A percentile compares a stretch with the other conserved stretches of the same genome.
These are phyloP conservation scores for Sturnira hondurensis DNA, from an alignment of 2,113 vertebrate species.

Conservation along the genomic window DNA sequence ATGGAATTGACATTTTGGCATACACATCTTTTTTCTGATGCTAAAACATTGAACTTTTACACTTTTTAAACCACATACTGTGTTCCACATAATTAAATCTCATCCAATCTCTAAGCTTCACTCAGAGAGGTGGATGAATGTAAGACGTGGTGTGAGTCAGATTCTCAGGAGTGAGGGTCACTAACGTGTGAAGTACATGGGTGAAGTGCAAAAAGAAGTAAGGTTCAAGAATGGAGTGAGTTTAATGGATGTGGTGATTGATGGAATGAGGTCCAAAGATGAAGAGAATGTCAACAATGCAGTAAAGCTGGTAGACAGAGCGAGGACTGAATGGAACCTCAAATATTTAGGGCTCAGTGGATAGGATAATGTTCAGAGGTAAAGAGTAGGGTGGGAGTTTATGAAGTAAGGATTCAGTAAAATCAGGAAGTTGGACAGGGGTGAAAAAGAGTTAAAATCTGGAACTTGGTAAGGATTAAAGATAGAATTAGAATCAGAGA, in stretches of 20 bases:
- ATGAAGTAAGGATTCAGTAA: background rate
- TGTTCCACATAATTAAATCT: background rate
- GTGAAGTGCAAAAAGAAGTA: background rate
- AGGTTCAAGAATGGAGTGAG: no score
- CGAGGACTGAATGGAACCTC: background rate
- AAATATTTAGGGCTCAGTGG: background rate
- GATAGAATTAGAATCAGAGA: background rate
- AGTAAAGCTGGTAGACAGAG: background rate
- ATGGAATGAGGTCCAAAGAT: background rate
- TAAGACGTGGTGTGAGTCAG: background rate
- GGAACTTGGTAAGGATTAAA: background rate
- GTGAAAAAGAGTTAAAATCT: background rate
- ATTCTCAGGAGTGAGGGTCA: background rate
- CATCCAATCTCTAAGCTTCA: background rate
- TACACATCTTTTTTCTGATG: background rate
- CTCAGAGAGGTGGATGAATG: background rate
- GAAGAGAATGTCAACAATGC: background rate
- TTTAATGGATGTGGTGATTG: no score
- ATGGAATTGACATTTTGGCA: background rate
- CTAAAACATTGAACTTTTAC: background rate
- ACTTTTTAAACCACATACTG: background rate
- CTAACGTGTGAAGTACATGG: background rate
- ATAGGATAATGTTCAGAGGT: background rate
- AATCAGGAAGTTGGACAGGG: background rate
- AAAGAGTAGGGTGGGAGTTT: no score